Evolutionary conservation across 2,797 vertebrate genomes (phyloP), one percentile per base, ranked within the genome.

Genomic region (Pipistrellus nathusii): DNA sequence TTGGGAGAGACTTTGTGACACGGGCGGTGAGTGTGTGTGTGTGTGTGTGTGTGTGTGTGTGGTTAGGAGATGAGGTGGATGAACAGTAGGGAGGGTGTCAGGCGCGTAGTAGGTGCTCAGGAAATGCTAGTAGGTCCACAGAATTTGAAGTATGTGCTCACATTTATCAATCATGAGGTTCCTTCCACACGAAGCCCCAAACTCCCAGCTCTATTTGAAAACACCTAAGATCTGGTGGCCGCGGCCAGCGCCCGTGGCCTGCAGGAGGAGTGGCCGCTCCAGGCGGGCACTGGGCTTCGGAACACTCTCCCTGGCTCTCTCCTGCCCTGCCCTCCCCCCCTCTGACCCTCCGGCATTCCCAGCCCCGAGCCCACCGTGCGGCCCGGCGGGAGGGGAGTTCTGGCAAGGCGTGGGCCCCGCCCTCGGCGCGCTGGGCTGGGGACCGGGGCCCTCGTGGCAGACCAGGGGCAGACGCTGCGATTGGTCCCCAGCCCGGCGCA

Each of bases 321-420:
- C 10, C 44, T 12, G 2, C 21, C 41, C 44, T 2, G 53, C n/a
- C 44, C 4, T 2, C 25, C 5, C 18, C 3, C 11, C 17, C 35
- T 1, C 38, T 8, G 77, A 20, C 46, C 21, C 30, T 15, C 87
- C 41, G 11, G 68, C n/a, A 1, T 11, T 4, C 25, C 20, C n/a
- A 14, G 21, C 41, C n/a, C 68, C 1, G 1, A 21, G 85, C 59
- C 13, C 8, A 8, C 71, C 0, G 0, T 25, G 59, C 3, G 25
- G 21, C n/a, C 18, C 38, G 7, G 38, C 38, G 38, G 38, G 38
- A 41, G 38, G 38, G 38, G 38, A 20, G 1, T 46, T 8, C 0
- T 27, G 55, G n/a, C 30, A 2, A 13, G 0, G 0, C 0, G 12
- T 1, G 17, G 78, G 38, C 30, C 0, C 14, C 0, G 0, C 0